Evolutionary conservation across 2,888 invertebrate genomes (phyloP).

Genomic region (Amphiduros pacificus): DNA sequence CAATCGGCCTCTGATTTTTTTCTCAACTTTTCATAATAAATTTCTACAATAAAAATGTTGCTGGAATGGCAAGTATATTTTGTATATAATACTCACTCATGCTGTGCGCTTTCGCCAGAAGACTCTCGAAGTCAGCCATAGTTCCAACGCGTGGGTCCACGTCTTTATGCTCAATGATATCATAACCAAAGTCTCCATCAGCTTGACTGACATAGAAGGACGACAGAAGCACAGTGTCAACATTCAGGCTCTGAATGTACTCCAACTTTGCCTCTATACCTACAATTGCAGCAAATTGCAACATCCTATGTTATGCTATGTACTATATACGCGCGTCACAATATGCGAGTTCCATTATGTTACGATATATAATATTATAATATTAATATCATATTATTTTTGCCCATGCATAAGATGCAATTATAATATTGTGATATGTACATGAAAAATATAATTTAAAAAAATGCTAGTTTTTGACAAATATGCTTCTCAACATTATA

Average conservation of each 20-base stretch:
- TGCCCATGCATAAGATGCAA: not conserved
- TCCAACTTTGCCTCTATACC: constrained; percentile 43
- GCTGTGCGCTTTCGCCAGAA: constrained; percentile 24
- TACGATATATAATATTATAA: too few relatives aligned
- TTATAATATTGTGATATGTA: not conserved
- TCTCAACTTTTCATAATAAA: too few relatives aligned
- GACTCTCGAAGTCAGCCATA: constrained; percentile 20
- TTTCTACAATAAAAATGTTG: not conserved
- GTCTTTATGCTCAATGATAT: constrained; percentile 27
- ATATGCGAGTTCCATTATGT: too few relatives aligned
- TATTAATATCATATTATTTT: not conserved
- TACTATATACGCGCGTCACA: too few relatives aligned
- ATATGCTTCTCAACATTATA: too few relatives aligned
- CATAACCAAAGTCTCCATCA: constrained; percentile 26
- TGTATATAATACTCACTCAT: constrained; percentile 21
- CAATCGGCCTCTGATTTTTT: too few relatives aligned
- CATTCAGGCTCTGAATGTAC: constrained; percentile 44
- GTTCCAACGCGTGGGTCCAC: constrained; percentile 23
- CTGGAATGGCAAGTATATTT: not conserved
- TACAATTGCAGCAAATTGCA: constrained; percentile 27
- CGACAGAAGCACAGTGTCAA: constrained; percentile 43
- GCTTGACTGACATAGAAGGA: constrained; percentile 38
- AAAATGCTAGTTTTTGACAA: not conserved
- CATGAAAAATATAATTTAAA: not conserved
- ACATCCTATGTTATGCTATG: too few relatives aligned